These are phyloP conservation scores for Echinometra lucunter DNA, from an alignment of 53 echinoderm and acorn worm species.

Conservation along the genomic window DNA sequence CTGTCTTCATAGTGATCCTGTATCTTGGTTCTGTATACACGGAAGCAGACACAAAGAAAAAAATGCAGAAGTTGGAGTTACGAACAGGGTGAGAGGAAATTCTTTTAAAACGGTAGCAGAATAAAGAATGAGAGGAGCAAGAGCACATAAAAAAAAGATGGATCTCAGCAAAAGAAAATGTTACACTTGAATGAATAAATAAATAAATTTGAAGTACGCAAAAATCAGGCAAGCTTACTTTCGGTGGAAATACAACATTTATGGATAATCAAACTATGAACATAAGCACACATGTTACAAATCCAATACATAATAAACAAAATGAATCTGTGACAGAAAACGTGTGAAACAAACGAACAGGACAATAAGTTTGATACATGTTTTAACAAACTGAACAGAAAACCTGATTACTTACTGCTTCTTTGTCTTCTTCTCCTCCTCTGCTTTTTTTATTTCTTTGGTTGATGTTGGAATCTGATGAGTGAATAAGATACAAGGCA, in stretches of 20 bases:
- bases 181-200: no score
- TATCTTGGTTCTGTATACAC: constrained; percentile 19
- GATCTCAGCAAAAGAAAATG: no score
- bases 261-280: no score
- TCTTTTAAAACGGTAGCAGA: no score
- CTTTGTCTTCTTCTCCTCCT: constrained; percentile 50
- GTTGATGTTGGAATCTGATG: constrained; percentile 61
- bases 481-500: background rate
- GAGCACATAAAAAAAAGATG: no score
- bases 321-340: background rate
- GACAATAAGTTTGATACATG: background rate
- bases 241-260: no score
- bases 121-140: no score
- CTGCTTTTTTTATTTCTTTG: constrained; percentile 70
- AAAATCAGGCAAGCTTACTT: no score
- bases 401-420: constrained; percentile 62
- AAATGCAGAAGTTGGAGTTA: background rate
- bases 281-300: no score
- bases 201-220: no score
- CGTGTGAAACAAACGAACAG: background rate
- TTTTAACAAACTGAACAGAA: background rate
- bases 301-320: background rate
- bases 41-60: background rate
- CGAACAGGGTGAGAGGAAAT: background rate
- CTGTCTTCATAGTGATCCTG: constrained; percentile 77